Conservation (phyloP, 2,113 vertebrate genomes). For the Chloropsis cyanopogon region DNA sequence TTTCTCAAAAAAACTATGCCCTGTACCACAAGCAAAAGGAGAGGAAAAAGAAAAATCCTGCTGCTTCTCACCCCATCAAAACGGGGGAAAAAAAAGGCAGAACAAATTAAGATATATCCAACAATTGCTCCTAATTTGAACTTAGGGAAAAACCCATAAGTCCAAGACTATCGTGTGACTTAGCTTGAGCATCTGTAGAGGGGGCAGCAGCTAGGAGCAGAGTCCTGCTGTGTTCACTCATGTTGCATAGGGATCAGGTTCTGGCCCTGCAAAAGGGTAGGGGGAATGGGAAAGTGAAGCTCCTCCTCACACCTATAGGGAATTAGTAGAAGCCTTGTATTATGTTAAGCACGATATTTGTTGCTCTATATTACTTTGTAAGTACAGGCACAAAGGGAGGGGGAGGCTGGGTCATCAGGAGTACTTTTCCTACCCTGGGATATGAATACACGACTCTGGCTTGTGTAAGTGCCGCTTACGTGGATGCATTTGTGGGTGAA, state of each 20-base stretch:
- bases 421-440: constrained; percentile 48
- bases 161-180: background rate
- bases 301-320: background rate
- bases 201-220: background rate
- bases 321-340: background rate
- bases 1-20: background rate
- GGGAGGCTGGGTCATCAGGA: background rate
- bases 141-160: background rate
- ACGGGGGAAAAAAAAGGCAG: background rate
- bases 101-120: background rate
- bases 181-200: background rate
- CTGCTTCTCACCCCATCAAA: background rate
- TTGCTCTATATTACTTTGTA: background rate
- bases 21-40: background rate
- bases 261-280: background rate
- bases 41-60: background rate
- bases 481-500: constrained; percentile 23
- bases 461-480: constrained; percentile 13
- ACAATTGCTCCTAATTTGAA: background rate
- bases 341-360: background rate
- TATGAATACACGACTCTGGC: background rate
- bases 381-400: background rate
- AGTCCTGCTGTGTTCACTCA: rapidly evolving
- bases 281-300: too few species aligned
- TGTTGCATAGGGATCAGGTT: background rate